Evolutionary conservation across 2,113 vertebrate genomes (phyloP).

Genomic region (Microcebus griseorufus): DNA sequence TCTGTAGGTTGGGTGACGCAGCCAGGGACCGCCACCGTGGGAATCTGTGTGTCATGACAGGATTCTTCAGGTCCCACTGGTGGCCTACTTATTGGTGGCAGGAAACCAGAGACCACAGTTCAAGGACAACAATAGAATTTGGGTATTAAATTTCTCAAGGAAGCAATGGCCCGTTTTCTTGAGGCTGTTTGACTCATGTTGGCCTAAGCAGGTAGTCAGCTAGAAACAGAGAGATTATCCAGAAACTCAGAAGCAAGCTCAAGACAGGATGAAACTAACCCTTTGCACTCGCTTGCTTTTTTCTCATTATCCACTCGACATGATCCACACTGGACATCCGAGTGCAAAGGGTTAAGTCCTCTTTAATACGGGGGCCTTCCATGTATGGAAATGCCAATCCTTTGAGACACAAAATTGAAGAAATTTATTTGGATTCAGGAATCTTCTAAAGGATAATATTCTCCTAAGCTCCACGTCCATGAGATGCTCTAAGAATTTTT

Average conservation of each 20-base stretch:
- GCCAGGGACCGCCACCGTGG: slow-evolving; percentile 9
- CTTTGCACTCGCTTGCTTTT: too few relatives aligned
- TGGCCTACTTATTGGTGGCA: slow-evolving; percentile 48
- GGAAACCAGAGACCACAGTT: slow-evolving; percentile 31
- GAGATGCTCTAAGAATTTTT: neutral
- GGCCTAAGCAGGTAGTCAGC: neutral
- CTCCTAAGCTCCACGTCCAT: neutral
- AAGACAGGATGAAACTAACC: neutral
- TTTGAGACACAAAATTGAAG: neutral
- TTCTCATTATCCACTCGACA: too few relatives aligned
- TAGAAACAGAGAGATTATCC: neutral
- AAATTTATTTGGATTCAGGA: neutral
- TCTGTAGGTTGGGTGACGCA: neutral
- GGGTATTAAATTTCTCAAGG: slow-evolving; percentile 23
- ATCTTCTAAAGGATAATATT: neutral
- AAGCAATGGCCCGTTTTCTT: slow-evolving; percentile 24
- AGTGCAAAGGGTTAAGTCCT: neutral
- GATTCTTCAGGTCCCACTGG: slow-evolving; percentile 6
- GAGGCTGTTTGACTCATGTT: neutral
- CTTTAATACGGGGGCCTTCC: neutral
- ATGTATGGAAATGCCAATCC: neutral
- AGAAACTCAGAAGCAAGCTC: neutral
- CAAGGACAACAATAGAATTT: slow-evolving; percentile 45
- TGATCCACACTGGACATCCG: too few relatives aligned
- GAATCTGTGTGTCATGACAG: slow-evolving; percentile 30